These are phyloP conservation scores for Pectinophora gossypiella DNA, from an alignment of 1,140 invertebrate species.

Conservation along the genomic window DNA sequence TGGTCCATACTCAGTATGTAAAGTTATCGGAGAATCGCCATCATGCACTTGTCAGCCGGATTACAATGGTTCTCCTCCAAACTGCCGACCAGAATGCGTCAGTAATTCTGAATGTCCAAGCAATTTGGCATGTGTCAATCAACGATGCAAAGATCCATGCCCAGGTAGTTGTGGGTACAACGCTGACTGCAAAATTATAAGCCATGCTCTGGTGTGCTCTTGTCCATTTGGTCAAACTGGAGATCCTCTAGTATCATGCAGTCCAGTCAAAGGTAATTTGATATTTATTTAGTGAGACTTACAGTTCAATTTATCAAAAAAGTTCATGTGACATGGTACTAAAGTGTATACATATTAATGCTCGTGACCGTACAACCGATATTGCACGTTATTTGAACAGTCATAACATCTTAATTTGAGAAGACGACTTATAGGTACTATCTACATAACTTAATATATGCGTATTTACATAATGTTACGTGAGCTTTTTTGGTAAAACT, in stretches of 20 bases:
- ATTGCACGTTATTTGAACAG: too few relatives aligned
- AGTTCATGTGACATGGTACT: too few relatives aligned
- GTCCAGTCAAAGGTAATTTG: conserved; percentile 61
- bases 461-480: too few relatives aligned
- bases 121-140: conserved; percentile 78
- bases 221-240: conserved; percentile 81
- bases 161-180: conserved; percentile 80
- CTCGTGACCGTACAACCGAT: too few relatives aligned
- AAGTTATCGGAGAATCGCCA: conserved; percentile 77
- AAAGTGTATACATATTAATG: too few relatives aligned
- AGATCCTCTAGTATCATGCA: conserved; percentile 79
- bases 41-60: conserved; percentile 78
- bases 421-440: too few relatives aligned
- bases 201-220: conserved; percentile 82
- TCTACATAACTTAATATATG: too few relatives aligned
- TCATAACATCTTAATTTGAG: too few relatives aligned
- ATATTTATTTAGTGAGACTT: too few relatives aligned
- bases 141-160: conserved; percentile 80
- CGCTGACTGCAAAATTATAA: conserved; percentile 80
- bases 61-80: conserved; percentile 77
- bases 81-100: conserved; percentile 80
- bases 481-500: too few relatives aligned
- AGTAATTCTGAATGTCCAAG: conserved; percentile 79
- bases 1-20: conserved; percentile 82
- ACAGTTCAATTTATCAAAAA: too few relatives aligned